These are phyloP conservation scores for Microctonus hyperodae DNA, from an alignment of 2,888 invertebrate species.

Conservation along the genomic window DNA sequence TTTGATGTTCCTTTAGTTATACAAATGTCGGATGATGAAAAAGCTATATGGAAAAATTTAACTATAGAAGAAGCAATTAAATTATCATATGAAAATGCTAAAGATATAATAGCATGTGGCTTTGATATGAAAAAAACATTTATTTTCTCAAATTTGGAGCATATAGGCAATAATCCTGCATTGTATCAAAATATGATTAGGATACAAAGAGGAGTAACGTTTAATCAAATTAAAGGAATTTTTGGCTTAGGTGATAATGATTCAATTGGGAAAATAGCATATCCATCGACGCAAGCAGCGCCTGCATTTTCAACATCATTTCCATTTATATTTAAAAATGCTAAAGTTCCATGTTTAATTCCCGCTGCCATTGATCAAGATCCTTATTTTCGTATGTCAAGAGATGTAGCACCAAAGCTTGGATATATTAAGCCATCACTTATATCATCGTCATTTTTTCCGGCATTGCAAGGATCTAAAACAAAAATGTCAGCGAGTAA, in stretches of 20 bases:
- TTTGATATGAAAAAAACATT: slow-evolving; percentile 95
- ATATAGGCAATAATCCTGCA: slow-evolving; percentile 83
- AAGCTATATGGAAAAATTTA: slow-evolving; percentile 95
- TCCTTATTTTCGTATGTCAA: slow-evolving; percentile 98
- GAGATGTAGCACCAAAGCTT: slow-evolving; percentile 95
- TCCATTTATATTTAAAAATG: slow-evolving; percentile 86
- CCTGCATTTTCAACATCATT: slow-evolving; percentile 91
- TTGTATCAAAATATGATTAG: slow-evolving; percentile 94
- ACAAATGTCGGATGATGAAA: slow-evolving; percentile 98
- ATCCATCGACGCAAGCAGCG: slow-evolving; percentile 96
- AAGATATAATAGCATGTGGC: slow-evolving; percentile 97
- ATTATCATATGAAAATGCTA: slow-evolving; percentile 90
- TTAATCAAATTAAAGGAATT: slow-evolving; percentile 97
- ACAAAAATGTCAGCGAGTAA: slow-evolving; percentile 99
- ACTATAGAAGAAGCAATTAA: slow-evolving; percentile 85
- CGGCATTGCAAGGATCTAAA: slow-evolving; percentile 94
- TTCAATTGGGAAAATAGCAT: slow-evolving; percentile 95
- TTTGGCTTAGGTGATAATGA: slow-evolving; percentile 98
- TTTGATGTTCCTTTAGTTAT: slow-evolving; percentile 96
- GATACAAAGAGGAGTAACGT: slow-evolving; percentile 94
- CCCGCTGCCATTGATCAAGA: slow-evolving; percentile 99
- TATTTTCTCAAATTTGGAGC: slow-evolving; percentile 94
- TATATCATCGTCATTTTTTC: slow-evolving; percentile 87
- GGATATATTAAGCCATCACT: slow-evolving; percentile 88
- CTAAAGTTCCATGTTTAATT: slow-evolving; percentile 83